These are phyloP conservation scores for Argyrosomus japonicus DNA, from an alignment of 2,113 vertebrate genomes.

Conservation along the genomic window DNA sequence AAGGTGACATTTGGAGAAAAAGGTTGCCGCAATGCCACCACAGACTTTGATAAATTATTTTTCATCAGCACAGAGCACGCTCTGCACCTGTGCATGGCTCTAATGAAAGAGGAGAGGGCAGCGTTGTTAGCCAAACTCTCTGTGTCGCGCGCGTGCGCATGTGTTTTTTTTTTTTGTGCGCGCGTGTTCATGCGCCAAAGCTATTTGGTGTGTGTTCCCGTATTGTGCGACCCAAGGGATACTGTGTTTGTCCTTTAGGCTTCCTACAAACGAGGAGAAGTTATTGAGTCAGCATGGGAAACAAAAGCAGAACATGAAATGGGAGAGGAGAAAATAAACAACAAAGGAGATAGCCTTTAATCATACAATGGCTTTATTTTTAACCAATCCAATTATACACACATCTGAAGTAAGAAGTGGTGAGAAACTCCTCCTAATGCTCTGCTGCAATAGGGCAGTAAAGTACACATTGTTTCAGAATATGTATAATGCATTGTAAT, in stretches of 20 bases:
- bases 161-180: neutral
- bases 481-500: slow-evolving; percentile 40
- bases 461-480: slow-evolving; percentile 19
- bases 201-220: slow-evolving; percentile 29
- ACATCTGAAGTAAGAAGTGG: slow-evolving; percentile 22
- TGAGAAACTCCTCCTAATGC: neutral
- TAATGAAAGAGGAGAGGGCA: slow-evolving; percentile 73
- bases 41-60: slow-evolving; percentile 81
- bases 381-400: slow-evolving; percentile 59
- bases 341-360: slow-evolving; percentile 57
- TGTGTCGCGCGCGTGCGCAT: neutral
- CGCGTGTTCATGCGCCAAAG: slow-evolving; percentile 7
- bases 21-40: slow-evolving; percentile 72
- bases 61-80: slow-evolving; percentile 68
- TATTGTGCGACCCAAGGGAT: slow-evolving; percentile 53
- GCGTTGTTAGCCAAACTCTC: slow-evolving; percentile 36
- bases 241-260: slow-evolving; percentile 56
- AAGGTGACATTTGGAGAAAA: slow-evolving; percentile 79
- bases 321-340: slow-evolving; percentile 46
- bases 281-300: slow-evolving; percentile 70
- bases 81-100: slow-evolving; percentile 72
- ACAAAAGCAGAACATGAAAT: slow-evolving; percentile 54
- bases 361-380: slow-evolving; percentile 52
- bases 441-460: neutral
- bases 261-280: slow-evolving; percentile 64